These are phyloP conservation scores for Vespertilio murinus DNA, from an alignment of 2,797 vertebrate genomes.

Conservation along the genomic window DNA sequence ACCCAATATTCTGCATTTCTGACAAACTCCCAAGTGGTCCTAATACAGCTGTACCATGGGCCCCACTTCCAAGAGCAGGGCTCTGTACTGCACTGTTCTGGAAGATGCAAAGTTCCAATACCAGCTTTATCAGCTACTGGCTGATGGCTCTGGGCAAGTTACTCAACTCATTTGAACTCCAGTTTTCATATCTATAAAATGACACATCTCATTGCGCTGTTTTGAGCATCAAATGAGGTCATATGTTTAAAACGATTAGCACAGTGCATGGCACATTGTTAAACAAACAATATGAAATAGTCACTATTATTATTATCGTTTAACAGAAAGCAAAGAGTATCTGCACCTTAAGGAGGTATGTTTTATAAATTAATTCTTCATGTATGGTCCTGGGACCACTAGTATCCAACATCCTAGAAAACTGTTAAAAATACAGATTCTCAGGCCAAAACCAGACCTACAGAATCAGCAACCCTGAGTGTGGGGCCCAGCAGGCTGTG, in stretches of 20 bases:
- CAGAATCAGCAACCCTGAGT: background rate
- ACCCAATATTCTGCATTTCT: background rate
- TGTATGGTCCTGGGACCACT: background rate
- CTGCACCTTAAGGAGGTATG: background rate
- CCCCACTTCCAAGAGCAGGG: background rate
- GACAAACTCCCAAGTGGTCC: background rate
- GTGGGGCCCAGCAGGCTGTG: background rate
- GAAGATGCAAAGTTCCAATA: background rate
- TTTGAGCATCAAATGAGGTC: background rate
- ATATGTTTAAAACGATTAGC: background rate
- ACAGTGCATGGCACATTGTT: background rate
- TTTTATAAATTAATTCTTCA: background rate
- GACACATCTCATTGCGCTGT: background rate
- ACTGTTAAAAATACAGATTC: background rate
- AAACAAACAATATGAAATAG: background rate
- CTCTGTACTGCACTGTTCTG: background rate
- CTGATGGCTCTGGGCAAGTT: background rate
- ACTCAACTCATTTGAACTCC: background rate
- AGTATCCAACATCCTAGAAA: background rate
- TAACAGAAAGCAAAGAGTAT: background rate
- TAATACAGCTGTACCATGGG: background rate
- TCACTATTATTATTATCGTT: background rate
- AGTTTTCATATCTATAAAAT: background rate
- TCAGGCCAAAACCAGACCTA: background rate
- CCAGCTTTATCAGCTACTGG: background rate